These are phyloP conservation scores for Hermodice carunculata DNA, from an alignment of 2,888 invertebrate genomes.

Conservation along the genomic window DNA sequence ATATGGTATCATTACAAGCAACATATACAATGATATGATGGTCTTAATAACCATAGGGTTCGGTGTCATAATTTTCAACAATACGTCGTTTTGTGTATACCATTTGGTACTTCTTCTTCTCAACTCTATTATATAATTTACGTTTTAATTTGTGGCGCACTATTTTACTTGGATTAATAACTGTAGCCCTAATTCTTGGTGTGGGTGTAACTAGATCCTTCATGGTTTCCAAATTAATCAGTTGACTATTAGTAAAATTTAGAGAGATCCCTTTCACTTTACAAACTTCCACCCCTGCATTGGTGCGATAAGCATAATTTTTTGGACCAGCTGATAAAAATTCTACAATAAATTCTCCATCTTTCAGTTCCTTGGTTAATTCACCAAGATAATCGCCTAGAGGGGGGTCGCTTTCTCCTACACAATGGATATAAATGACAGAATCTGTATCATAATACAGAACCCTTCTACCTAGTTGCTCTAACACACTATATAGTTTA, in stretches of 20 bases:
- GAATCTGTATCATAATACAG: slow-evolving; percentile 7
- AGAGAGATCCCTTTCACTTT: slow-evolving; percentile 49
- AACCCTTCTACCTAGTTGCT: neutral
- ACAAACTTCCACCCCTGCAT: slow-evolving; percentile 34
- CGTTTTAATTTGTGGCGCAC: slow-evolving; percentile 75
- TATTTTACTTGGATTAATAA: slow-evolving; percentile 38
- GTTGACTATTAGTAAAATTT: slow-evolving; percentile 33
- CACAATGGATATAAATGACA: neutral
- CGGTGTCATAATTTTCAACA: slow-evolving; percentile 29
- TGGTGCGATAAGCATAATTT: slow-evolving; percentile 56
- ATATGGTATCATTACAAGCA: no score
- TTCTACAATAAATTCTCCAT: slow-evolving; percentile 23
- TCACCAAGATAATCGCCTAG: slow-evolving; percentile 60
- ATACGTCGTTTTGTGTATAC: slow-evolving; percentile 38
- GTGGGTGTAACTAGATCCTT: slow-evolving; percentile 1
- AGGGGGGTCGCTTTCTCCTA: slow-evolving; percentile 30
- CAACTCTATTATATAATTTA: slow-evolving; percentile 79
- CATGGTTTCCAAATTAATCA: slow-evolving; percentile 41
- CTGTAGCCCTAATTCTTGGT: neutral
- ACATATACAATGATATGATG: no score
- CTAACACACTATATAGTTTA: neutral
- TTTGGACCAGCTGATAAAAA: slow-evolving; percentile 65
- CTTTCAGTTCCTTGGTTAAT: slow-evolving; percentile 61
- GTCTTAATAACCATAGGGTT: slow-evolving; percentile 38
- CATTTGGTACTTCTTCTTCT: slow-evolving; percentile 15